Conservation (phyloP, 2,797 vertebrate genomes). For the Acanthurus leucopareius region DNA sequence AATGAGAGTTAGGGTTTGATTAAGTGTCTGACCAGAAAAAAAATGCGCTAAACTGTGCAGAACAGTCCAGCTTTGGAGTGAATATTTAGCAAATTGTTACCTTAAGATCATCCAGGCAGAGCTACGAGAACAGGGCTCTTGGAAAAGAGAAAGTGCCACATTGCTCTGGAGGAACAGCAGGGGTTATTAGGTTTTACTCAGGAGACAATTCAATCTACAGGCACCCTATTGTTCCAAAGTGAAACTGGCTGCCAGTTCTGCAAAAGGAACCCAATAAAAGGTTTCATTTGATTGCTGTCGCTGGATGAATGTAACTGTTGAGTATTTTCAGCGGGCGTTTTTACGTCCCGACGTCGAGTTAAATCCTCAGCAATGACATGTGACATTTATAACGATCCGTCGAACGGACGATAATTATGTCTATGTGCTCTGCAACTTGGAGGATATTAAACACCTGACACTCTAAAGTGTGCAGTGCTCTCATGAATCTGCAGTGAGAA, state of each 20-base stretch:
- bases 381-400: conserved; percentile 62
- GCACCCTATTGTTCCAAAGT: conserved; percentile 67
- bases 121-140: conserved; percentile 40
- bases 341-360: conserved; percentile 43
- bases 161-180: conserved; percentile 34
- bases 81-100: conserved; percentile 49
- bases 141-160: conserved; percentile 54
- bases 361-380: conserved; percentile 42
- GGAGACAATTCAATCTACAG: conserved; percentile 68
- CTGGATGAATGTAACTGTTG: conserved; percentile 50
- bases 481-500: conserved; percentile 39
- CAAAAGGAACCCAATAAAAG: conserved; percentile 64
- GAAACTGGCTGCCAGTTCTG: conserved; percentile 55
- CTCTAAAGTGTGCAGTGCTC: conserved; percentile 21
- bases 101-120: conserved; percentile 51
- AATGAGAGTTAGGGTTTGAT: conserved; percentile 45
- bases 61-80: conserved; percentile 55
- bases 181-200: conserved; percentile 54
- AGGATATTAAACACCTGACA: conserved; percentile 72
- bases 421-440: conserved; percentile 23
- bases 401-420: conserved; percentile 51
- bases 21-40: conserved; percentile 31
- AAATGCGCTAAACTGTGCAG: conserved; percentile 23
- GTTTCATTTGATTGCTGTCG: conserved; percentile 59
- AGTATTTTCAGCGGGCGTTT: conserved; percentile 44